Percentiles rank a stretch among this genome's conserved stretches.
phyloP scores from a whole-genome alignment of 2,113 vertebrate genomes.

The Hyaena hyaena region DNA sequence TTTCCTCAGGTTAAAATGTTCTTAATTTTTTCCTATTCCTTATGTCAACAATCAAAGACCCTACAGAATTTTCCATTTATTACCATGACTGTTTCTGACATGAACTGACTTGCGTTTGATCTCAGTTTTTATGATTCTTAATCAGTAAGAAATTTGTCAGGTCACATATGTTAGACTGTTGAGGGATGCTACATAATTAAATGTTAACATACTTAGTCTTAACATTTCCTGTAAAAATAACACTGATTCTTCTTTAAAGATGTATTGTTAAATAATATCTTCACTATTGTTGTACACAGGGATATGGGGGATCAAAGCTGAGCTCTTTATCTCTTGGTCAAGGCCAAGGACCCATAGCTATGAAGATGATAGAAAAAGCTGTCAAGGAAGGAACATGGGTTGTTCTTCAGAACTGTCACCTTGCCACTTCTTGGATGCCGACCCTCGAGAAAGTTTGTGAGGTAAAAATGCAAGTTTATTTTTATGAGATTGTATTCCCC shows the following conservation, averaged over 20 bases:
- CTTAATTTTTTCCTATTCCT: neutral
- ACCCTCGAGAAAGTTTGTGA: slow-evolving; percentile 93
- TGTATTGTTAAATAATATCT: neutral
- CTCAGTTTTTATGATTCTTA: neutral
- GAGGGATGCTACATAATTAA: neutral
- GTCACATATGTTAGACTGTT: neutral
- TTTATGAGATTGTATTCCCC: neutral
- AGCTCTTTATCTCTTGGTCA: slow-evolving; percentile 94
- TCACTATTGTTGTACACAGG: slow-evolving; percentile 81
- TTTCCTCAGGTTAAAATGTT: neutral
- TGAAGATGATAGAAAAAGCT: slow-evolving; percentile 91
- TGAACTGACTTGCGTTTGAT: neutral
- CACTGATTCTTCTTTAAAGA: neutral
- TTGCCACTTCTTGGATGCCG: slow-evolving; percentile 96
- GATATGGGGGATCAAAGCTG: slow-evolving; percentile 90
- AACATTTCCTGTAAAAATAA: neutral
- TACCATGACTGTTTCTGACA: neutral
- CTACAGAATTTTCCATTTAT: neutral
- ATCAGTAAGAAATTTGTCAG: neutral
- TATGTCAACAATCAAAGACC: neutral
- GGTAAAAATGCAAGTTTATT: slow-evolving; percentile 82
- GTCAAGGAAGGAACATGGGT: slow-evolving; percentile 93
- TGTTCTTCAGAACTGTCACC: slow-evolving; percentile 95
- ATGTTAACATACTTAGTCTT: neutral
- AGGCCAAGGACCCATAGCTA: slow-evolving; percentile 94